phyloP scores from a whole-genome alignment of 35 echinoderm and acorn worm species.

The Apostichopus japonicus region DNA sequence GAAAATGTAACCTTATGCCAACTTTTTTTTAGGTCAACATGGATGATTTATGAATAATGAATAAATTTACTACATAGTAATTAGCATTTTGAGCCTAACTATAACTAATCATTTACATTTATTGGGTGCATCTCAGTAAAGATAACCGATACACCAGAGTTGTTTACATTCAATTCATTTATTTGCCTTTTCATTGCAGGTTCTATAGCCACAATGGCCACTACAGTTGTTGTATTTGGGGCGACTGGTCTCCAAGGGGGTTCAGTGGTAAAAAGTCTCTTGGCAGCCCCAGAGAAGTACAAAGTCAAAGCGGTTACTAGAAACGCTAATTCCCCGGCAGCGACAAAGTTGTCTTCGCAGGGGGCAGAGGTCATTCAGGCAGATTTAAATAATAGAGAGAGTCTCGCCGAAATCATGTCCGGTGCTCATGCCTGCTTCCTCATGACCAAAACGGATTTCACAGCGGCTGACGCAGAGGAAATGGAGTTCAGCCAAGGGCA shows the following conservation, averaged over 20 bases:
- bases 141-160: too few species aligned
- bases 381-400: conserved; percentile 72
- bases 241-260: conserved; percentile 72
- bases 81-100: too few species aligned
- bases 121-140: too few species aligned
- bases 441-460: conserved; percentile 66
- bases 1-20: too few species aligned
- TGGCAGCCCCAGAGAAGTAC: conserved; percentile 61
- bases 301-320: conserved; percentile 70
- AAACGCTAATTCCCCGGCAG: conserved; percentile 58
- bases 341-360: conserved; percentile 8
- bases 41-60: too few species aligned
- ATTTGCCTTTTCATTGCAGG: too few species aligned
- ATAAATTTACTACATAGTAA: too few species aligned
- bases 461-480: conserved; percentile 61
- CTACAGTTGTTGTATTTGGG: conserved; percentile 78
- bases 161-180: too few species aligned
- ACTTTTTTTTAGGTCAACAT: too few species aligned
- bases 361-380: conserved; percentile 66
- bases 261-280: conserved; percentile 58
- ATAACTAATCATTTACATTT: too few species aligned
- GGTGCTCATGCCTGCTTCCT: conserved; percentile 85
- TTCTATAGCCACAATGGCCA: not conserved
- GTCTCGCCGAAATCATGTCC: conserved; percentile 61
- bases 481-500: conserved; percentile 78